These are phyloP conservation scores for Matsumurasca onukii DNA, from an alignment of 1,140 invertebrate genomes.

Conservation along the genomic window DNA sequence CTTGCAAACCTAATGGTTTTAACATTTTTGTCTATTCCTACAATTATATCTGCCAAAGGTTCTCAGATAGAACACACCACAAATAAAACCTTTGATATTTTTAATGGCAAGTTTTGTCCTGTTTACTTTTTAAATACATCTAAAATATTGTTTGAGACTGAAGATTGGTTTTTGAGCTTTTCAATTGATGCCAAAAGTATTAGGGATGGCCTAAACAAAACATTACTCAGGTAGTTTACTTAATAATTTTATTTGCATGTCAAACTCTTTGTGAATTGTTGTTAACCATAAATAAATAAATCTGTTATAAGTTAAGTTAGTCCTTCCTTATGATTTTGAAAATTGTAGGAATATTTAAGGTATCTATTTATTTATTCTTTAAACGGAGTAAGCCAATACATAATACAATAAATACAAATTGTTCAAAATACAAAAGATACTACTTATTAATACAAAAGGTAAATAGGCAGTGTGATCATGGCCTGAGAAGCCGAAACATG, in stretches of 20 bases:
- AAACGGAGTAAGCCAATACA: neutral
- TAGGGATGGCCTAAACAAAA: neutral
- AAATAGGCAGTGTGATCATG: no score
- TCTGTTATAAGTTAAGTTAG: neutral
- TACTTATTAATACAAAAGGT: no score
- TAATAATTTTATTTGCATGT: neutral
- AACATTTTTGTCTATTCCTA: no score
- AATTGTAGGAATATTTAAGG: neutral
- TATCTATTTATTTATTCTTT: neutral
- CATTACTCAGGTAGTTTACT: neutral
- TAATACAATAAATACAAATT: no score
- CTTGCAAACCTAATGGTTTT: no score
- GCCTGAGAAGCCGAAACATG: neutral
- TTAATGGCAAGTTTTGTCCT: no score
- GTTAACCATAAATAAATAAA: neutral
- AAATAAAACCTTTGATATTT: no score
- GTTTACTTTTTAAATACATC: no score
- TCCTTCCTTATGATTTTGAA: neutral
- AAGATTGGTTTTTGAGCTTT: neutral
- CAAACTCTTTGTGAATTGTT: neutral
- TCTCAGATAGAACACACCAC: no score
- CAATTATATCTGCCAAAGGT: no score
- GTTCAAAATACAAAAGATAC: no score
- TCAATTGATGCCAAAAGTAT: neutral
- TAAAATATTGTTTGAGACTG: no score